Evolutionary conservation across 2,113 vertebrate genomes (phyloP), one percentile per base, ranked within the genome.

Genomic region (Phocoena sinus): DNA sequence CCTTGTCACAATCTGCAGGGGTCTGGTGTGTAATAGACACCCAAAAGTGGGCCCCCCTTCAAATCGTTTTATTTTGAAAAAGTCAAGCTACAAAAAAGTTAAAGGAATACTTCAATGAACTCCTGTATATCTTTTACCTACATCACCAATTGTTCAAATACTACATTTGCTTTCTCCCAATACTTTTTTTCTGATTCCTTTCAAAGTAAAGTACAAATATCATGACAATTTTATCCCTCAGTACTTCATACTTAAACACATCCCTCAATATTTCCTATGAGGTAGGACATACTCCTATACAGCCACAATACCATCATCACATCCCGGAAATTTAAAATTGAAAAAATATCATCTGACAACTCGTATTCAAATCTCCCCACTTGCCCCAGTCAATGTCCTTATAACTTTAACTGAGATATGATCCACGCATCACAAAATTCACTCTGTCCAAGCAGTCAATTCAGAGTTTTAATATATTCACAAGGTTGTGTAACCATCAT

Each of bases 181-280:
- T 77, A 60, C 31, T 80, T 62, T 44, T 79, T 56, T 80, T 67
- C 33, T 76, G 28, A 85, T 58, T 47, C 65, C 88, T 70, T 82
- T 88, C 23, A 95, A 88, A 95, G 56, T 53, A 92, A 96, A 93
- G 26, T 71, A 17, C 33, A 96, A 93, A 63, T 91, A 91, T 68
- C 25, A 26, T 87, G 80, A 68, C 44, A 97, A 96, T 89, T 85
- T 92, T 44, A 67, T 53, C 81, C 11, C 36, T 88, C 83, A 95
- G 65, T 41, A 89, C 7, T 68, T 82, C 74, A 87, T 63, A 76
- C 47, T 86, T 85, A 92, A 93, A 91, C 53, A 89, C 60, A 73
- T 81, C 70, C 44, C 74, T 90, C 91, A 90, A 71, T 92, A 95
- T 56, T 90, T 94, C 71, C 79, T 73, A 74, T 26, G 31, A 67